Evolutionary conservation across 2,888 invertebrate genomes (phyloP).

Genomic region (Eilema griseolum): DNA sequence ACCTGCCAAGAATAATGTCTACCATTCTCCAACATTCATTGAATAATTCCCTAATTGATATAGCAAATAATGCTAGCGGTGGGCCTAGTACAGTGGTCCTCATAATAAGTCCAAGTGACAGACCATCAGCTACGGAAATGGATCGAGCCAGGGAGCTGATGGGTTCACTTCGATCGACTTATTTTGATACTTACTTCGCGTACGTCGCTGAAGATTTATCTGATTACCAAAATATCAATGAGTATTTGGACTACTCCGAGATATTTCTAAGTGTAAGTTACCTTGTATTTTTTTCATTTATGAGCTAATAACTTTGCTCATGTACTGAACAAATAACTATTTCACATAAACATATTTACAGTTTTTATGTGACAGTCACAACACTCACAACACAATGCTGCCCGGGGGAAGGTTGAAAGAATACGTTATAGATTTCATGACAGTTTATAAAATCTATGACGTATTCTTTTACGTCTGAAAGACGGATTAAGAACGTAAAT

Average conservation of each 20-base stretch:
- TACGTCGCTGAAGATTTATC: constrained; percentile 79
- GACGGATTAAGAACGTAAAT: too few species aligned
- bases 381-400: too few species aligned
- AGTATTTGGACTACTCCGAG: constrained; percentile 83
- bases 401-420: too few species aligned
- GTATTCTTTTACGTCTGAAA: too few species aligned
- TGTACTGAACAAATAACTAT: too few species aligned
- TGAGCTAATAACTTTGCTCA: too few species aligned
- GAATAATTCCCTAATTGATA: constrained; percentile 76
- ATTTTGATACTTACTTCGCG: constrained; percentile 85
- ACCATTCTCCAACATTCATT: constrained; percentile 79
- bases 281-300: background rate
- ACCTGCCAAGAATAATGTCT: constrained; percentile 81
- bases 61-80: constrained; percentile 64
- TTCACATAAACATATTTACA: too few species aligned
- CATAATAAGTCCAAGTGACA: constrained; percentile 81
- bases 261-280: constrained; percentile 73
- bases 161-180: constrained; percentile 74
- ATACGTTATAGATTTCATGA: too few species aligned
- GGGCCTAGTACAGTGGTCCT: constrained; percentile 83
- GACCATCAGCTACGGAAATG: constrained; percentile 77
- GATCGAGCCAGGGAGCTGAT: constrained; percentile 75
- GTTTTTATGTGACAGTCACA: too few species aligned
- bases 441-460: too few species aligned
- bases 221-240: constrained; percentile 80